These are phyloP conservation scores for Pelusios castaneus DNA, from an alignment of 2,113 vertebrate species.

Conservation along the genomic window DNA sequence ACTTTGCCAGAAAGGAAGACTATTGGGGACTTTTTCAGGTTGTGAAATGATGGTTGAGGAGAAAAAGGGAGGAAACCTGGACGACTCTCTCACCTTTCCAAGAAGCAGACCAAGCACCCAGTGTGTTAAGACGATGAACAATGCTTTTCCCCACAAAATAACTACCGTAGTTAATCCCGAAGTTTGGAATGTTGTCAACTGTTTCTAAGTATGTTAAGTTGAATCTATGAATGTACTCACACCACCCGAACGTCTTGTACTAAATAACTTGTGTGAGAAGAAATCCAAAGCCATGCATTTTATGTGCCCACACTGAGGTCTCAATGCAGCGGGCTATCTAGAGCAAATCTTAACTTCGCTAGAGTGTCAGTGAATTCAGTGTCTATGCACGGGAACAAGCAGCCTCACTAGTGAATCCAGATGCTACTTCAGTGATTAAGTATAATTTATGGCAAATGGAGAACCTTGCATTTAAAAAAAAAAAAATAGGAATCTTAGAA, in stretches of 20 bases:
- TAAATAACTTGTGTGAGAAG: neutral
- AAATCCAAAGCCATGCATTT: neutral
- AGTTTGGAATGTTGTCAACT: neutral
- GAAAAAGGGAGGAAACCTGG: neutral
- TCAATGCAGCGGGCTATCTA: rapidly evolving
- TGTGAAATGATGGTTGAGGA: neutral
- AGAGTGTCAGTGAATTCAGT: neutral
- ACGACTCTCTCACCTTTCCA: neutral
- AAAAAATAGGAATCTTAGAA: neutral
- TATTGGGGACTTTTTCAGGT: neutral
- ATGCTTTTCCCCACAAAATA: neutral
- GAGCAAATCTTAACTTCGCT: rapidly evolving
- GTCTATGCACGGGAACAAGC: neutral
- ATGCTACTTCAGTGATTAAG: neutral
- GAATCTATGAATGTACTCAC: neutral
- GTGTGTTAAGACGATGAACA: neutral
- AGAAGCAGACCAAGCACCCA: neutral
- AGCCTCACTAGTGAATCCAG: neutral
- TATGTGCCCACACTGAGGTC: neutral
- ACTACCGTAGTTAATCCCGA: neutral
- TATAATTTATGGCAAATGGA: neutral
- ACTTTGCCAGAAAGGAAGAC: neutral
- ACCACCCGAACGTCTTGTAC: neutral
- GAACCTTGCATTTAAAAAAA: neutral
- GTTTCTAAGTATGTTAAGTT: neutral